Evolutionary conservation across 2,797 vertebrate genomes (phyloP).

Genomic region (Jordanella pulchra): DNA sequence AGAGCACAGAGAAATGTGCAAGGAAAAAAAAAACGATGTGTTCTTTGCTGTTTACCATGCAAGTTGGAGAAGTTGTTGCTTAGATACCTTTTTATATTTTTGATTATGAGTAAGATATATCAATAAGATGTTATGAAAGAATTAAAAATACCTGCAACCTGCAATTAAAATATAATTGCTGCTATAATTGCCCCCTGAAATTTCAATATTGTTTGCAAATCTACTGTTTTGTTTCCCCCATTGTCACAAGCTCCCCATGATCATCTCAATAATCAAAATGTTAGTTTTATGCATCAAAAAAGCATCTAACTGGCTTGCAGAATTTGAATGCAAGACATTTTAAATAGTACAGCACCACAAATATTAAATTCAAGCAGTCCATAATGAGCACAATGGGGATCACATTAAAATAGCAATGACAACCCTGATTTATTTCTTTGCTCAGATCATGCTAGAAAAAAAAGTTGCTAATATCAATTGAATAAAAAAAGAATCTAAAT

Average conservation of each 20-base stretch:
- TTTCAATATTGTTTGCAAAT: not conserved
- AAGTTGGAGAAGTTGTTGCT: constrained; percentile 3
- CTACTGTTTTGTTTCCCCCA: not conserved
- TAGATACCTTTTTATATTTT: not conserved
- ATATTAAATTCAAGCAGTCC: not conserved
- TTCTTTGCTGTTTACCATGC: not conserved
- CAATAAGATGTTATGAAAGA: not conserved
- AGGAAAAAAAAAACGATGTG: constrained; percentile 27
- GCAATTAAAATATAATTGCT: not conserved
- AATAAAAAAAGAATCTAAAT: no score
- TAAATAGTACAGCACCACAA: not conserved
- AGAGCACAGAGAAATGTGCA: constrained; percentile 49
- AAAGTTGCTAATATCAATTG: no score
- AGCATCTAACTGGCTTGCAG: not conserved
- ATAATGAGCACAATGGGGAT: not conserved
- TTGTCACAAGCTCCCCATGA: not conserved
- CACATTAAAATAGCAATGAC: not conserved
- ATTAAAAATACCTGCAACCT: no score
- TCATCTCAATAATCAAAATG: not conserved
- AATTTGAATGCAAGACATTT: not conserved
- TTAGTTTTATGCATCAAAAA: not conserved
- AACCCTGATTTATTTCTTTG: not conserved
- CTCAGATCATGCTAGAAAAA: no score
- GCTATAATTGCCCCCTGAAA: not conserved
- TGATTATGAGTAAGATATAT: not conserved